Evolutionary conservation across 2,113 vertebrate species (phyloP).

Genomic region (Hippocampus comes): DNA sequence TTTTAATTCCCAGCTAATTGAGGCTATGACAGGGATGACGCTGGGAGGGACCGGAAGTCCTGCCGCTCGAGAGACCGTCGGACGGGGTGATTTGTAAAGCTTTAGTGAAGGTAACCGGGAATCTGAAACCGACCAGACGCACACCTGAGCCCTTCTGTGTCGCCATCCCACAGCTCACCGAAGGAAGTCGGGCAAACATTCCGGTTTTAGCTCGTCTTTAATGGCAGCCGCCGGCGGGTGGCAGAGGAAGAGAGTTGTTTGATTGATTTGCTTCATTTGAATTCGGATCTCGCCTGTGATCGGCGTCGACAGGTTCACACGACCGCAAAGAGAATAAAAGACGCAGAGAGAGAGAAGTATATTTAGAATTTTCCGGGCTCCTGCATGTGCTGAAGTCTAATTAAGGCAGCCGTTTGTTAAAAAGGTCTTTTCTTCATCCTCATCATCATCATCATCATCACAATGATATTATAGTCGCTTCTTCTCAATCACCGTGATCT

Average conservation of each 20-base stretch:
- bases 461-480: neutral
- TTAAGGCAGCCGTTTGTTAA: slow-evolving; percentile 55
- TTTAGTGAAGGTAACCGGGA: slow-evolving; percentile 51
- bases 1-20: slow-evolving; percentile 75
- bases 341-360: slow-evolving; percentile 13
- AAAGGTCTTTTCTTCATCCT: slow-evolving; percentile 48
- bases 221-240: slow-evolving; percentile 28
- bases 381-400: slow-evolving; percentile 32
- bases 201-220: slow-evolving; percentile 34
- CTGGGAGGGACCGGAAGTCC: slow-evolving; percentile 38
- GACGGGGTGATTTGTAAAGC: slow-evolving; percentile 61
- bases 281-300: slow-evolving; percentile 54
- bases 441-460: neutral
- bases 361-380: slow-evolving; percentile 27
- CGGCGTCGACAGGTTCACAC: slow-evolving; percentile 48
- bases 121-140: slow-evolving; percentile 55
- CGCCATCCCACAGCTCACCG: slow-evolving; percentile 23
- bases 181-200: slow-evolving; percentile 45
- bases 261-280: slow-evolving; percentile 72
- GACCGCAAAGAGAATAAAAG: slow-evolving; percentile 27
- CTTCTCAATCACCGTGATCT: neutral
- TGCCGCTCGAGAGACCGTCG: slow-evolving; percentile 59
- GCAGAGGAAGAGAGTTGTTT: slow-evolving; percentile 21
- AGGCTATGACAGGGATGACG: slow-evolving; percentile 55
- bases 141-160: slow-evolving; percentile 52